Evolutionary conservation across 2,797 vertebrate genomes (phyloP).

Genomic region (Rhodeus uyekii): DNA sequence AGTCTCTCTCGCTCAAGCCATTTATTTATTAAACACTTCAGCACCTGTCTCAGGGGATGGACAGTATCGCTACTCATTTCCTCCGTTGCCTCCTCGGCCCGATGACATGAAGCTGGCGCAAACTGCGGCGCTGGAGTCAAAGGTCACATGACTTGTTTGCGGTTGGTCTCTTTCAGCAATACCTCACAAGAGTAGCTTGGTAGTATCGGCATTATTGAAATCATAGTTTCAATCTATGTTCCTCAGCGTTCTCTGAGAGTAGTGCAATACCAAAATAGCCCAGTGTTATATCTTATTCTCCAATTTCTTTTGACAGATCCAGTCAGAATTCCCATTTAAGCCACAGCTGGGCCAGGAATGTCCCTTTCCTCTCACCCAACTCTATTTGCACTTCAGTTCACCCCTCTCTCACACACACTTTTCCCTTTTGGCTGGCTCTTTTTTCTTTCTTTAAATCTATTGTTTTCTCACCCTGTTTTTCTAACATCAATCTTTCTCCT

Average conservation of each 20-base stretch:
- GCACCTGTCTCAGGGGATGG: conserved; percentile 66
- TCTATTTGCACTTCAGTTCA: conserved; percentile 62
- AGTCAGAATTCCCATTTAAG: conserved; percentile 79
- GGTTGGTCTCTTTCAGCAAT: conserved; percentile 43
- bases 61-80: conserved; percentile 25
- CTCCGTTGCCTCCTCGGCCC: background rate
- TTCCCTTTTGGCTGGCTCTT: conserved; percentile 44
- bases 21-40: conserved; percentile 74
- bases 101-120: conserved; percentile 51
- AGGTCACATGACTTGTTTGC: conserved; percentile 68
- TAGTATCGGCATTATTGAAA: background rate
- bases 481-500: conserved; percentile 12
- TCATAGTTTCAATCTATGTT: conserved; percentile 23
- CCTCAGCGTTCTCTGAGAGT: conserved; percentile 57
- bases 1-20: conserved; percentile 63
- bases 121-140: conserved; percentile 63
- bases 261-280: conserved; percentile 72
- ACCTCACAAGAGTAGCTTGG: conserved; percentile 64
- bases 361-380: conserved; percentile 64
- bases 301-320: conserved; percentile 77
- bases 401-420: conserved; percentile 61
- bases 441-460: conserved; percentile 48
- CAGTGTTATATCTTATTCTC: conserved; percentile 45
- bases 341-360: conserved; percentile 81
- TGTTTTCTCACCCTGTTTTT: conserved; percentile 34